phyloP scores from a whole-genome alignment of 1,140 invertebrate genomes.

The Micrasema longulum region DNA sequence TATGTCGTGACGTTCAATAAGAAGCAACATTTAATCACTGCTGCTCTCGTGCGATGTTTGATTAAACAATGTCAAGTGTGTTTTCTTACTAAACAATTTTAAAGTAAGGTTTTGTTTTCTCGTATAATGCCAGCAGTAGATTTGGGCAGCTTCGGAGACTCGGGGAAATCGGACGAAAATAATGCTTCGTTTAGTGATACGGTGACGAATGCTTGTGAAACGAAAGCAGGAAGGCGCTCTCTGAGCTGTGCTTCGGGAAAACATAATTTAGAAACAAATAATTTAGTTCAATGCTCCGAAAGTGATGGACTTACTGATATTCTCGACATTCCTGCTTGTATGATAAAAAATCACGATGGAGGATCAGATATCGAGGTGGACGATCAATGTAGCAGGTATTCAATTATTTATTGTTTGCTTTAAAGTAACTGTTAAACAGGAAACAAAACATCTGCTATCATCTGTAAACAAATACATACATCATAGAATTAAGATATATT shows the following conservation, averaged over 20 bases:
- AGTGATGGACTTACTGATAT: constrained; percentile 8
- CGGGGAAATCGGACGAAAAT: constrained; percentile 6
- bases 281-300: constrained; percentile 20
- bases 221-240: constrained; percentile 6
- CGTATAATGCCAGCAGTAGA: constrained; percentile 21
- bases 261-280: constrained; percentile 11
- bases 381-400: constrained; percentile 15
- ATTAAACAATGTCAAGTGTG: background rate
- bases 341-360: background rate
- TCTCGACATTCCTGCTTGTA: constrained; percentile 20
- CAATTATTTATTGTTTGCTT: too few relatives aligned
- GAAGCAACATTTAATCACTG: background rate
- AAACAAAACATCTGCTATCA: too few relatives aligned
- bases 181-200: constrained; percentile 33
- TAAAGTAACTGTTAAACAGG: too few relatives aligned
- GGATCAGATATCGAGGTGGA: background rate
- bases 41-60: background rate
- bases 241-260: background rate
- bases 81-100: background rate
- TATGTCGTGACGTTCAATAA: background rate
- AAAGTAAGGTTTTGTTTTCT: background rate
- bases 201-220: background rate
- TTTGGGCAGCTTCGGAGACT: constrained; percentile 1
- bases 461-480: too few relatives aligned
- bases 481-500: too few relatives aligned